Conservation (phyloP, 2,888 invertebrate species). For the Aphodius sticticus region DNA sequence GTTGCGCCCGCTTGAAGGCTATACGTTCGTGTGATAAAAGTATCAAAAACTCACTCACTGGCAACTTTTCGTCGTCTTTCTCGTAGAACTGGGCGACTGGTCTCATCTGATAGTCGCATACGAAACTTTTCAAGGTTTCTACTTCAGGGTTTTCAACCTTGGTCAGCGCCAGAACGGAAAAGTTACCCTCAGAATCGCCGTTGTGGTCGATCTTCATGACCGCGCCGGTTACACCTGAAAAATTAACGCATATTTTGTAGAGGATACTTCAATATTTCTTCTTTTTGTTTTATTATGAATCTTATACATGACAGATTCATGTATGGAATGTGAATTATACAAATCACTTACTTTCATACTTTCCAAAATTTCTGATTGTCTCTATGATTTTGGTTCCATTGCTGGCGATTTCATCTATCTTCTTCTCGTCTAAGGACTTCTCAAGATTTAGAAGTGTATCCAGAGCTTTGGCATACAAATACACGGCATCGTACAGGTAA, state of each 20-base stretch:
- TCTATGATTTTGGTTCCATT: conserved; percentile 90
- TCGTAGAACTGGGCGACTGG: conserved; percentile 83
- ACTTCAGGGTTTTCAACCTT: conserved; percentile 47
- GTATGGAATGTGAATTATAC: not conserved
- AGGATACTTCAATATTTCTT: not conserved
- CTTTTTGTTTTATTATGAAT: conserved; percentile 11
- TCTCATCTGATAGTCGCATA: conserved; percentile 80
- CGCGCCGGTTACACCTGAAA: conserved; percentile 90
- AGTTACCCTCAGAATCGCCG: conserved; percentile 97
- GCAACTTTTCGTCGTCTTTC: conserved; percentile 67
- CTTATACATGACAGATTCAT: conserved; percentile 4
- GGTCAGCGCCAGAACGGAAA: conserved; percentile 89
- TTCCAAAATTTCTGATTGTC: conserved; percentile 83
- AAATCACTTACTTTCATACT: conserved; percentile 81
- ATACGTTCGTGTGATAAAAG: conserved; percentile 18
- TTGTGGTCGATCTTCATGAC: conserved; percentile 89
- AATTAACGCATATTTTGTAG: conserved; percentile 23
- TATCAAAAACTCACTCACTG: conserved; percentile 72
- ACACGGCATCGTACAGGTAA: conserved; percentile 94
- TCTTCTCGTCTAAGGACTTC: conserved; percentile 65
- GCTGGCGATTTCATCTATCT: conserved; percentile 72
- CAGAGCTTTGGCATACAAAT: conserved; percentile 88
- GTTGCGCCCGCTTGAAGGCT: not conserved
- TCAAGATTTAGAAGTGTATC: conserved; percentile 72
- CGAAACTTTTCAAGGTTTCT: conserved; percentile 65